Conservation (phyloP, 2,888 invertebrate genomes). For the Phaonia tiefii region DNA sequence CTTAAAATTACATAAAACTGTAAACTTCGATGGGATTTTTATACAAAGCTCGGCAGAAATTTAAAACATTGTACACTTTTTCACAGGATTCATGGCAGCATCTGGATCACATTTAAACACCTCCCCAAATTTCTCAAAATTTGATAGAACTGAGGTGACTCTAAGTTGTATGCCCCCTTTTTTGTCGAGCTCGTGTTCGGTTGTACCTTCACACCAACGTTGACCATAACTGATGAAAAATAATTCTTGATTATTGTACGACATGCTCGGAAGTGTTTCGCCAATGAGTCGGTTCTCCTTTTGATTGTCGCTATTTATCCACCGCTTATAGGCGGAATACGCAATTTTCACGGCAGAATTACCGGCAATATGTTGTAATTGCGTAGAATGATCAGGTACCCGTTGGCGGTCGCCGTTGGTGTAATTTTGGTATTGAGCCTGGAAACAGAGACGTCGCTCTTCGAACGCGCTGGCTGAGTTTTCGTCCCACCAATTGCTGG, state of each 20-base stretch:
- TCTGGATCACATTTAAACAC: conserved; percentile 73
- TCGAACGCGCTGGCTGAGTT: conserved; percentile 73
- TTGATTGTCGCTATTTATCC: conserved; percentile 70
- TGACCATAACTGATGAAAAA: conserved; percentile 77
- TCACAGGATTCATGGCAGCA: conserved; percentile 76
- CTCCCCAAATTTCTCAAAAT: conserved; percentile 77
- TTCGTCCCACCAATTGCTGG: conserved; percentile 74
- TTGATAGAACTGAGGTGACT: conserved; percentile 75
- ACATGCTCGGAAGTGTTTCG: conserved; percentile 71
- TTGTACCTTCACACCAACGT: conserved; percentile 74
- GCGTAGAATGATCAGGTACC: conserved; percentile 69
- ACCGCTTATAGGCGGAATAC: conserved; percentile 74
- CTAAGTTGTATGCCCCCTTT: conserved; percentile 74
- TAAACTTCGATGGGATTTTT: too few relatives aligned
- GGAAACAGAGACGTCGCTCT: conserved; percentile 75
- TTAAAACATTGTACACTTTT: conserved; percentile 76
- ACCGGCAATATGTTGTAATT: conserved; percentile 77
- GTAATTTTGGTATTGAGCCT: conserved; percentile 75
- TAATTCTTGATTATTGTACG: conserved; percentile 72
- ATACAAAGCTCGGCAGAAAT: too few relatives aligned
- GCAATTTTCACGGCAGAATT: conserved; percentile 77
- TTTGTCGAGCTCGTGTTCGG: conserved; percentile 61
- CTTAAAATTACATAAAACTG: too few relatives aligned
- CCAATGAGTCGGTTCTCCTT: conserved; percentile 59
- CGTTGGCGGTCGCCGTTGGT: conserved; percentile 67